Base-by-base conservation (phyloP, 2,888 invertebrate species). In the Heteropelma amictum region DNA sequence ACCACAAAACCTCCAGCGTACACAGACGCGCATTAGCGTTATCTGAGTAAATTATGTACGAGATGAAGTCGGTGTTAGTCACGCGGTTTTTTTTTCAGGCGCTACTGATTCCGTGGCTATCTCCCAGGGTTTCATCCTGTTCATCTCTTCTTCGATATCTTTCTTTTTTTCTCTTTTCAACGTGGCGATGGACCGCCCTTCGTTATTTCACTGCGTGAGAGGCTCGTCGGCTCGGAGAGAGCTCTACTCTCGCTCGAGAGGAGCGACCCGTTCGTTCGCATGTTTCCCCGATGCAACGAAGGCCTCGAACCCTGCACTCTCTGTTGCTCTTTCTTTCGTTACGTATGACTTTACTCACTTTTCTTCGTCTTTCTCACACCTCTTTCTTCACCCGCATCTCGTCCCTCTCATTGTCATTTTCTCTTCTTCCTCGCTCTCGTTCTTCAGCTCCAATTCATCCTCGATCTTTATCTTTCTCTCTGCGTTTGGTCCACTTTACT, bases 271-370 rank as follows among this genome's bases (percentile, higher is more conserved):
- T 61, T 75, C 71, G 75, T 67, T 78, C 78, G 75, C 82, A 85
- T 88, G 88, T 83, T 88, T 86, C 82, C 88, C 88, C 88, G 88
- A 83, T 88, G 81, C 77, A 83, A 76, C 84, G 84, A 85, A 86
- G 82, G 84, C 85, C 84, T 83, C 83, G 80, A 84, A 85, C 85
- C 84, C 85, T 85, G 87, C 86, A 86, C 87, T 88, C 88, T 88
- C 88, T 87, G 87, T 88, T 87, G 84, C 88, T 86, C 87, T 82
- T 70, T 69, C 68, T 26, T 51, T 35, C 38, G 47, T 30, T 19
- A 26, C 35, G 17, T 21, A 21, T 30, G 28, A 17, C 8, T 65
- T 23, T 75, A 69, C 79, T 58, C 82, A 82, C 79, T 85, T 81
- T 78, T 82, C 78, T 71, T 81, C 75, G 71, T 42, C 54, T 64